Percentiles rank a stretch among this genome's conserved stretches.
phyloP scores from a whole-genome alignment of 2,797 vertebrate species.

The Eulemur mongoz region DNA sequence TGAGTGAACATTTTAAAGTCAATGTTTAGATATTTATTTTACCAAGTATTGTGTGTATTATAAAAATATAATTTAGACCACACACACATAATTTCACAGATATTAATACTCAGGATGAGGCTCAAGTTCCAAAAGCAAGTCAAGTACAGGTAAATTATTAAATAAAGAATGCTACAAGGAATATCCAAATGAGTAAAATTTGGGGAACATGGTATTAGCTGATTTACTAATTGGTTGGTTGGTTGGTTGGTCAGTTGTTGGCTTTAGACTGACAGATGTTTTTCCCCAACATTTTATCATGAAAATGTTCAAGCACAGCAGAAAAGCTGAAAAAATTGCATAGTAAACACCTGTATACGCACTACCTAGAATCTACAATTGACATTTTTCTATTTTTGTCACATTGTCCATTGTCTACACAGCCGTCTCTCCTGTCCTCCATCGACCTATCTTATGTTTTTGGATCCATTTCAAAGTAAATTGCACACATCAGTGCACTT shows the following conservation, averaged over 20 bases:
- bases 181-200: background rate
- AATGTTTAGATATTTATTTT: conserved; percentile 3
- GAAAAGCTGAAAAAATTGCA: background rate
- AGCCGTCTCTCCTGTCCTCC: background rate
- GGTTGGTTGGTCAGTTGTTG: background rate
- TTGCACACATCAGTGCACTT: background rate
- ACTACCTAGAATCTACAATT: background rate
- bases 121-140: background rate
- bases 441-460: background rate
- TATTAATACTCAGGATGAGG: conserved; percentile 12
- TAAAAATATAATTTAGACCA: background rate
- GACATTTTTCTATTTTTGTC: background rate
- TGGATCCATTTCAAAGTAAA: conserved; percentile 30
- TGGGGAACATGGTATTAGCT: background rate
- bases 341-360: background rate
- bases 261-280: background rate
- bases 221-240: background rate
- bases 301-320: conserved; percentile 9
- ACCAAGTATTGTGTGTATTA: background rate
- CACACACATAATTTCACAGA: background rate
- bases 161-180: background rate
- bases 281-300: background rate
- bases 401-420: background rate
- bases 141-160: background rate
- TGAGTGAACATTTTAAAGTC: background rate